Conservation (phyloP, 1,140 invertebrate species). For the Trichonephila clavipes region DNA sequence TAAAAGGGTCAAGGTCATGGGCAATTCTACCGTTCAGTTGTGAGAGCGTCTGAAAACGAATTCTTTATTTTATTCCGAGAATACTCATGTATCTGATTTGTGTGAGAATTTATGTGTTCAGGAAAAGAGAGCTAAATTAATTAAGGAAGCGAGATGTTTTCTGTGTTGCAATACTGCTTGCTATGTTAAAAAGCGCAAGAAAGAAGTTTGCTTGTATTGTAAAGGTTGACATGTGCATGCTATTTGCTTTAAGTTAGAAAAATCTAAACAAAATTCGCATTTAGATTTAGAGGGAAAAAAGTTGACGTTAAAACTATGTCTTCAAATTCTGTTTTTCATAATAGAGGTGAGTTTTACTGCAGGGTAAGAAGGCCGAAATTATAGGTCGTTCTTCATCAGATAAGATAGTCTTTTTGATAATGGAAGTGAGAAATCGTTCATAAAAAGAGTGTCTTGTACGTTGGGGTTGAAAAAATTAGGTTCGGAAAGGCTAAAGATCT, state of each 20-base stretch:
- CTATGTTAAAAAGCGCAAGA: not conserved
- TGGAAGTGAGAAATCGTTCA: not conserved
- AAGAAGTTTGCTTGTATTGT: not conserved
- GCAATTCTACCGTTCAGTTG: not conserved
- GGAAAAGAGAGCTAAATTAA: not conserved
- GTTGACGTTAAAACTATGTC: not conserved
- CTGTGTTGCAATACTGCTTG: not conserved
- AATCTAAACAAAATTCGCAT: not conserved
- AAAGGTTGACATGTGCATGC: not conserved
- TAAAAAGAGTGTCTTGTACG: not conserved
- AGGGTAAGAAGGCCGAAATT: not conserved
- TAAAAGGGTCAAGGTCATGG: not conserved
- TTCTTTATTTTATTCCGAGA: not conserved
- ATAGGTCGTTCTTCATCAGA: not conserved
- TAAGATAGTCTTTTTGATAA: not conserved
- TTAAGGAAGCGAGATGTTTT: not conserved
- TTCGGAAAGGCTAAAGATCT: not conserved
- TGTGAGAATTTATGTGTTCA: not conserved
- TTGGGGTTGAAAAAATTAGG: not conserved
- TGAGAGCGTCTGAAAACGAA: not conserved
- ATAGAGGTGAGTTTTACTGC: not conserved
- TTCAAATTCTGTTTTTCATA: not conserved
- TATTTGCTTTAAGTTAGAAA: not conserved
- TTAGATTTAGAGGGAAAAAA: not conserved
- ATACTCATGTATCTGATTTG: not conserved